These are phyloP conservation scores for Drosophila ezoana DNA, from an alignment of 2,888 invertebrate species.

Conservation along the genomic window DNA sequence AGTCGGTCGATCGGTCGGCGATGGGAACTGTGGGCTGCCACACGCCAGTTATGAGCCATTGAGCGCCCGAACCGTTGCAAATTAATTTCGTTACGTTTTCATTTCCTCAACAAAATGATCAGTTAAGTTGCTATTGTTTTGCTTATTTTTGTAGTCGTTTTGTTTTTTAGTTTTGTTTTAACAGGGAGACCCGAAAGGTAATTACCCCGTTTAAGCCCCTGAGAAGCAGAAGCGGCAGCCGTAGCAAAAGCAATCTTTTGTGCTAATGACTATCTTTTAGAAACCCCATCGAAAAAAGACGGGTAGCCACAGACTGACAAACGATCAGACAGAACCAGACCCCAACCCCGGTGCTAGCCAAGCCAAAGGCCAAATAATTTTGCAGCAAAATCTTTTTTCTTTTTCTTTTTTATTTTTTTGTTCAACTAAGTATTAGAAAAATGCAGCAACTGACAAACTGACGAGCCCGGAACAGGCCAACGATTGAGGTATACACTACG, in stretches of 20 bases:
- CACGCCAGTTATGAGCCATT: conserved; percentile 59
- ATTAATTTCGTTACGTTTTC: conserved; percentile 78
- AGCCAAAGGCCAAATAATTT: conserved; percentile 69
- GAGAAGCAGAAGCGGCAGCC: conserved; percentile 59
- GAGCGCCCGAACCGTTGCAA: conserved; percentile 67
- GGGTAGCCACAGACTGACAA: conserved; percentile 63
- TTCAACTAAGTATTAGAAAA: conserved; percentile 63
- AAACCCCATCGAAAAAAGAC: conserved; percentile 52
- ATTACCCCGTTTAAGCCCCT: conserved; percentile 67
- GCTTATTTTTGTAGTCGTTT: conserved; percentile 11
- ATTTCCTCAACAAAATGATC: conserved; percentile 70
- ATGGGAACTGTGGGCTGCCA: conserved; percentile 48
- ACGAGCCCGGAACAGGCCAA: conserved; percentile 9
- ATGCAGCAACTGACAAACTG: conserved; percentile 46
- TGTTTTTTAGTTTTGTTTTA: conserved; percentile 3
- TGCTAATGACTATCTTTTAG: conserved; percentile 78
- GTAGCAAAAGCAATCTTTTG: conserved; percentile 62
- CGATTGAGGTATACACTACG: conserved; percentile 21
- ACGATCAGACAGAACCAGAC: conserved; percentile 53
- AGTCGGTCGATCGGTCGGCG: not conserved
- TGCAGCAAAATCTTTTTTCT: conserved; percentile 28
- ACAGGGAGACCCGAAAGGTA: conserved; percentile 54
- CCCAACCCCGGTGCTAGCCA: conserved; percentile 10
- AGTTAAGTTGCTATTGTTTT: conserved; percentile 50
- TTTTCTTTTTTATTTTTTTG: conserved; percentile 17